Evolutionary conservation across 2,797 vertebrate genomes (phyloP).

Genomic region (Hoplostethus atlanticus): DNA sequence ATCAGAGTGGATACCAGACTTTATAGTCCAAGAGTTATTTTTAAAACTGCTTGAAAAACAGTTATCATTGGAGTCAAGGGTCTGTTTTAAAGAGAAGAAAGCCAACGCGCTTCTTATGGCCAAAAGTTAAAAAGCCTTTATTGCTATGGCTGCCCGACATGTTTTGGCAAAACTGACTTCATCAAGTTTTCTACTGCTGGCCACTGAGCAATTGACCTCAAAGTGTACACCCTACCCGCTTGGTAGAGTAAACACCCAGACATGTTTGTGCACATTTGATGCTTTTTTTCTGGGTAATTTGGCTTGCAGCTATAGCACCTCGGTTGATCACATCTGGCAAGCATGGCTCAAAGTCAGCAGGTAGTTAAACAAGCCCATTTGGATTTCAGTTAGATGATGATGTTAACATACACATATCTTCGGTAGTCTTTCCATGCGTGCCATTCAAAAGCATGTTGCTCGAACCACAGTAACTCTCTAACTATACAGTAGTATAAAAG

Average conservation of each 20-base stretch:
- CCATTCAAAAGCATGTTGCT: background rate
- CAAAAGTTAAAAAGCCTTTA: background rate
- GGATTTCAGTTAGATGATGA: too few relatives aligned
- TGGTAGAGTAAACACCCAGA: too few relatives aligned
- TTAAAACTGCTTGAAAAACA: slow-evolving; percentile 9
- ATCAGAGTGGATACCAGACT: slow-evolving; percentile 30
- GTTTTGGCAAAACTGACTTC: too few relatives aligned
- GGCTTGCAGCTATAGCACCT: background rate
- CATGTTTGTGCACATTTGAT: too few relatives aligned
- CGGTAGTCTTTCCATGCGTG: background rate
- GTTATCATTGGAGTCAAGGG: slow-evolving; percentile 3
- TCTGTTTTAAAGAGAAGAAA: slow-evolving; percentile 1
- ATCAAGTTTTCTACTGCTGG: too few relatives aligned
- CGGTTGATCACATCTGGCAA: background rate
- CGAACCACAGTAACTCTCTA: background rate
- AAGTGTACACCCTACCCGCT: too few relatives aligned
- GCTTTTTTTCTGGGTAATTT: background rate
- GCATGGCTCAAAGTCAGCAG: background rate
- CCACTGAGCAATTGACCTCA: too few relatives aligned
- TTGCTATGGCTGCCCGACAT: too few relatives aligned
- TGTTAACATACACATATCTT: too few relatives aligned
- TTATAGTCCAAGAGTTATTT: slow-evolving; percentile 32
- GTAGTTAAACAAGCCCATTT: too few relatives aligned
- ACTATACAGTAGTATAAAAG: background rate
- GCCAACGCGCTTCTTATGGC: too few relatives aligned